A percentile compares a stretch with the other conserved stretches of the same genome.
These are phyloP conservation scores for Bombus balteatus DNA, from an alignment of 1,140 invertebrate species.

Conservation along the genomic window DNA sequence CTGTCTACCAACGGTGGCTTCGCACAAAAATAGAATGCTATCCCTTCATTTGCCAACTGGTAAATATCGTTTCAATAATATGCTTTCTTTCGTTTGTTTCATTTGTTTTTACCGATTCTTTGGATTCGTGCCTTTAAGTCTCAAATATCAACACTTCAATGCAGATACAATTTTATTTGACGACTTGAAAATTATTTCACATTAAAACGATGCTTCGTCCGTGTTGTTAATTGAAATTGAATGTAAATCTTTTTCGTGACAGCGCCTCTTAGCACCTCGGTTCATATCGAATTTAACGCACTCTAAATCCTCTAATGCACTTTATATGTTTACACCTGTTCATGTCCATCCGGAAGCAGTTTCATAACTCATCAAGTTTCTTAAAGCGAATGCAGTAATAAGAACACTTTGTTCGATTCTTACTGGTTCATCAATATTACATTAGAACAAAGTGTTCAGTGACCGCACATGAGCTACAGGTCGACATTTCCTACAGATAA, in stretches of 20 bases:
- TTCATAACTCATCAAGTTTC: not conserved
- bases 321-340: constrained; percentile 16
- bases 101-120: not conserved
- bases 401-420: not conserved
- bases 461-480: not conserved
- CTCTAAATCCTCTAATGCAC: not conserved
- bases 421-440: not conserved
- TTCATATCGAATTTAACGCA: not conserved
- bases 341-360: not conserved
- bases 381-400: not conserved
- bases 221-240: not conserved
- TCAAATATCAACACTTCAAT: not conserved
- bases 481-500: constrained; percentile 16
- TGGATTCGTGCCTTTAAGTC: not conserved
- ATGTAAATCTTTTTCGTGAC: not conserved
- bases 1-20: constrained; percentile 45
- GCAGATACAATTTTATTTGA: not conserved
- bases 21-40: constrained; percentile 38
- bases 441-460: constrained; percentile 8
- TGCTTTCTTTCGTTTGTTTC: not conserved
- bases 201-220: not conserved
- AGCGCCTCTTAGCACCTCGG: not conserved
- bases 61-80: constrained; percentile 12
- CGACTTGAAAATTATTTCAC: not conserved
- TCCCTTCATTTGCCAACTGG: constrained; percentile 30